Evolutionary conservation across 1,140 invertebrate genomes (phyloP).

Genomic region (Papilio xuthus): DNA sequence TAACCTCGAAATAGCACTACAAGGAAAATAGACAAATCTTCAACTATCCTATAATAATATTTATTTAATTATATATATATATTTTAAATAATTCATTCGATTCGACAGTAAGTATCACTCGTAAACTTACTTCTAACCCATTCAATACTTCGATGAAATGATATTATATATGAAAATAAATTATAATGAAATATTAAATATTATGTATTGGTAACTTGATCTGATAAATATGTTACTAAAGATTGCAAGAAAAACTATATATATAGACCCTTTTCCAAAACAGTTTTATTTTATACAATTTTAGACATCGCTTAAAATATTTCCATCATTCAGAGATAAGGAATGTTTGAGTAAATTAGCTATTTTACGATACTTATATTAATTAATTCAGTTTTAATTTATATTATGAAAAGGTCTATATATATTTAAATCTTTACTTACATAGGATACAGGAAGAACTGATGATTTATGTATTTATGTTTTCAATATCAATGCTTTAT

Average conservation of each 20-base stretch:
- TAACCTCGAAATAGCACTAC: conserved; percentile 70
- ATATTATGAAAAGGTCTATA: neutral
- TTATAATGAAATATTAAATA: conserved; percentile 54
- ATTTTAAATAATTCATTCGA: conserved; percentile 59
- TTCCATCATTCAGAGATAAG: neutral
- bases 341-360: neutral
- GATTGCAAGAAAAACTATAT: conserved; percentile 33
- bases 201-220: conserved; percentile 56
- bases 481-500: conserved; percentile 53
- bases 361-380: neutral
- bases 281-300: neutral
- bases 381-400: neutral
- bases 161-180: conserved; percentile 70
- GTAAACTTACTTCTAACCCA: conserved; percentile 50
- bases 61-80: conserved; percentile 35
- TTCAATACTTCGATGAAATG: conserved; percentile 53
- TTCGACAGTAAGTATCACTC: conserved; percentile 64
- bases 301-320: neutral
- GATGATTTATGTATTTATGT: conserved; percentile 60
- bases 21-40: conserved; percentile 73
- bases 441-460: conserved; percentile 51
- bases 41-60: conserved; percentile 55
- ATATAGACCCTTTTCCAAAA: neutral
- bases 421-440: neutral
- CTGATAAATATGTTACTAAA: conserved; percentile 40